A percentile compares a stretch with the other conserved stretches of the same genome.
Evolutionary conservation across 2,888 invertebrate genomes (phyloP).

Genomic region (Chrysomela aeneicollis): DNA sequence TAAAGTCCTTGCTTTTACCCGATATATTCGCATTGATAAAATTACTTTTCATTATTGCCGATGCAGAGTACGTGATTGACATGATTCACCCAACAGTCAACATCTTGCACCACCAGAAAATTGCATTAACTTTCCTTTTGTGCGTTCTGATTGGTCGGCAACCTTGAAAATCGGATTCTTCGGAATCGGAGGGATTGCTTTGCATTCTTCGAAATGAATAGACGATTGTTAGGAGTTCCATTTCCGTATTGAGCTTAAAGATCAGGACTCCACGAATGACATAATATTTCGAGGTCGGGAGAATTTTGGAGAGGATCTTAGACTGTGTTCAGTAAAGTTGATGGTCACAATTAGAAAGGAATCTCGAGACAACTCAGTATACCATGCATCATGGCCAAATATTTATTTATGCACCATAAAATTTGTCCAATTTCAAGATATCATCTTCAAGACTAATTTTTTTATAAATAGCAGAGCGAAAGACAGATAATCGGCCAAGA

Average conservation of each 20-base stretch:
- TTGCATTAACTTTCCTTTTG: slow-evolving; percentile 31
- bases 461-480: too few species aligned
- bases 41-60: slow-evolving; percentile 29
- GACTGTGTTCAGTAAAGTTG: too few species aligned
- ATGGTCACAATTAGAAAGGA: too few species aligned
- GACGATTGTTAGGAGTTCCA: neutral
- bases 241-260: neutral
- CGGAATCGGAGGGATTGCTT: slow-evolving; percentile 12
- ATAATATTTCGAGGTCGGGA: neutral
- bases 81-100: slow-evolving; percentile 24
- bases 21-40: slow-evolving; percentile 21
- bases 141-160: slow-evolving; percentile 25
- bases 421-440: too few species aligned
- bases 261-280: too few species aligned
- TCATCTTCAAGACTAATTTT: too few species aligned
- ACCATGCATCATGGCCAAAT: too few species aligned
- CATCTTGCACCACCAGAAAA: slow-evolving; percentile 30
- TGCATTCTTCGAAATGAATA: slow-evolving; percentile 5
- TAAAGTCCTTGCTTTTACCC: slow-evolving; percentile 30
- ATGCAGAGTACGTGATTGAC: slow-evolving; percentile 26
- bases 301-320: neutral
- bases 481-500: too few species aligned
- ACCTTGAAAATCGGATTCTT: slow-evolving; percentile 20
- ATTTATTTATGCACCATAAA: too few species aligned
- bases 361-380: too few species aligned